Base-by-base conservation (phyloP, 2,797 vertebrate genomes). In the Notolepis coatsorum region DNA sequence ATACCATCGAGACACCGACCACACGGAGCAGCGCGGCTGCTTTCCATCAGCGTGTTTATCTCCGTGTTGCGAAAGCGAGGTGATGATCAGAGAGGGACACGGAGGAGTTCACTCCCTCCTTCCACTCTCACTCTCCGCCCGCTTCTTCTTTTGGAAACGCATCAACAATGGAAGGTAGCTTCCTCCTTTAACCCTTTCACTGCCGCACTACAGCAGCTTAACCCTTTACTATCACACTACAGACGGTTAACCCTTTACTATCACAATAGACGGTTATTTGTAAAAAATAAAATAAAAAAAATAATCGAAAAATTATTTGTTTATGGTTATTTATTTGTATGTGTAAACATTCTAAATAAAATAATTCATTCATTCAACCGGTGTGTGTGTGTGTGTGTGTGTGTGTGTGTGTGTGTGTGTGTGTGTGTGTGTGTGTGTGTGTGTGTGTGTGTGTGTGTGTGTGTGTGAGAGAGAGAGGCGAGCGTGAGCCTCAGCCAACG, bases 21-120 rank as follows among this genome's bases (percentile, higher is more conserved):
- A 49, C 27, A 18, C 8, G 28, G 80, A 71, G 6, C 17, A 7
- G 13, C 17, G n/a, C 75, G 72, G 51, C 67, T 80, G 80, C 43
- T 67, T 76, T 71, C 42, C 46, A 37, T 77, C 56, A 56, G n/a
- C n/a, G n/a, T n/a, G n/a, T 74, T 63, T 48, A 60, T 66, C 65
- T 48, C 9, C 1, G 67, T 55, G 67, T 55, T 45, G 39, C 2
- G 33, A 38, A 49, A 65, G 25, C 38, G n/a, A n/a, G n/a, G n/a
- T n/a, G n/a, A n/a, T n/a, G n/a, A n/a, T n/a, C n/a, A n/a, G n/a
- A n/a, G n/a, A n/a, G n/a, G n/a, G n/a, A 65, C 13, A 68, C n/a
- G n/a, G n/a, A 51, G 8, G 17, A 48, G 23, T 10, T 55, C 3
- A 54, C 7, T 50, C 61, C 33, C 28, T 48, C 48, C 7, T 50